Conservation (phyloP, 2,797 vertebrate species). For the Eulemur rubriventer region DNA sequence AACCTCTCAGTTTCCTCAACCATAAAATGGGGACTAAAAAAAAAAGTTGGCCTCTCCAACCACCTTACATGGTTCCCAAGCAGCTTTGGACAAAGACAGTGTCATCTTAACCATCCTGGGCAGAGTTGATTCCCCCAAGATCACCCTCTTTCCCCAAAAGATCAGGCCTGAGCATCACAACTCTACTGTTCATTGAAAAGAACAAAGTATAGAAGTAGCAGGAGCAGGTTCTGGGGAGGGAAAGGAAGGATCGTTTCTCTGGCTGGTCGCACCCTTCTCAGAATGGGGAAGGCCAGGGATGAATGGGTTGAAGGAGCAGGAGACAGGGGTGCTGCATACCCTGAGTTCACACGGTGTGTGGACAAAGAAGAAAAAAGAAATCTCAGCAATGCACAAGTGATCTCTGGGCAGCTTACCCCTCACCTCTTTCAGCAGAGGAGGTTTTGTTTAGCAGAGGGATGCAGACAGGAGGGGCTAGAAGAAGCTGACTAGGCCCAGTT, state of each 20-base stretch:
- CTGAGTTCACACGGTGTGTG: not conserved
- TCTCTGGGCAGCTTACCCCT: not conserved
- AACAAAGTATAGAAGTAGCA: not conserved
- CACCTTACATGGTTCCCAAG: not conserved
- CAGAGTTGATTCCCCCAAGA: not conserved
- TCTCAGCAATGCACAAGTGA: not conserved
- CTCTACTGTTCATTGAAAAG: not conserved
- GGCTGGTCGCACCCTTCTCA: not conserved
- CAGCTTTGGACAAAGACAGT: conserved; percentile 12
- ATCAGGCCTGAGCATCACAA: not conserved
- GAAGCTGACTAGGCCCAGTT: not conserved
- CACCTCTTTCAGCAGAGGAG: not conserved
- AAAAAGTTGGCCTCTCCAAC: not conserved
- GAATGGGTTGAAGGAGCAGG: not conserved
- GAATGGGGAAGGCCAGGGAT: not conserved
- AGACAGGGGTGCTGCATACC: not conserved
- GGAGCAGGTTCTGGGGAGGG: not conserved
- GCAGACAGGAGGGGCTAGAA: not conserved
- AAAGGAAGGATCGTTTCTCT: not conserved
- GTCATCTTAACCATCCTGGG: not conserved
- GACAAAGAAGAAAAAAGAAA: not conserved
- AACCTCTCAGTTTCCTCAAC: not conserved
- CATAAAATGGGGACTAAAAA: not conserved
- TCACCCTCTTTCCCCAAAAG: not conserved
- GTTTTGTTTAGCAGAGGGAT: not conserved